Evolutionary conservation across 2,888 invertebrate species (phyloP), one percentile per base, ranked within the genome.

Genomic region (Iphiclides podalirius): DNA sequence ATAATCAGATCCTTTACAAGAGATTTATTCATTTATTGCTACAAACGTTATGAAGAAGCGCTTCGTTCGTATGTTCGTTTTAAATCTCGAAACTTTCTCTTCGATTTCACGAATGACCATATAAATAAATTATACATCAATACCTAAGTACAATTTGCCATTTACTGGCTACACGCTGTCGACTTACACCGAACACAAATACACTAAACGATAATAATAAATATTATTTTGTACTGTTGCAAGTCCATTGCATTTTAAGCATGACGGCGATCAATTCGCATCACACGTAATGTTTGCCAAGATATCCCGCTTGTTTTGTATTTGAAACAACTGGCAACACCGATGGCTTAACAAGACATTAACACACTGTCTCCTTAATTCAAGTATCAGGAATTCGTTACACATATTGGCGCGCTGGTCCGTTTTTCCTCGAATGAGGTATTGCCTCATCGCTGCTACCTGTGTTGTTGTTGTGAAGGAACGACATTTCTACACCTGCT

Each of bases 381-480:
- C 4, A 31, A 23, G 16, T 33, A 48, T 35, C n/a, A 20, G 17
- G 36, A 48, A 12, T 15, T 45, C 44, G 33, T 79, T 72, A 87
- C 61, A 87, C 85, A 52, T 87, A 87, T 52, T 86, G 87, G 43
- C 86, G 64, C 1, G 75, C 58, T 1, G 84, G 76, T 0, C 79
- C 82, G 52, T 85, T 86, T 60, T 88, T 88, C 54, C 85, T 77
- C 23, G 85, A 68, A 53, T 82, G 81, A 20, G 85, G 73, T 41
- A 85, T 52, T 6, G 80, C 76, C 44, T 82, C 85, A 31, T 86
- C 87, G 40, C 79, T 80, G 53, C 72, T 78, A 0, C 79, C 79
- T 37, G 80, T 76, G 58, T 81, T 93, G 80, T 93, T 93, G 78
- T 93, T 93, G 67, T 92, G 92, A 61, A 93, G 79, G 76, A 92